Conservation (phyloP, 2,888 invertebrate genomes). For the Mesorhabditis spiculigera region DNA sequence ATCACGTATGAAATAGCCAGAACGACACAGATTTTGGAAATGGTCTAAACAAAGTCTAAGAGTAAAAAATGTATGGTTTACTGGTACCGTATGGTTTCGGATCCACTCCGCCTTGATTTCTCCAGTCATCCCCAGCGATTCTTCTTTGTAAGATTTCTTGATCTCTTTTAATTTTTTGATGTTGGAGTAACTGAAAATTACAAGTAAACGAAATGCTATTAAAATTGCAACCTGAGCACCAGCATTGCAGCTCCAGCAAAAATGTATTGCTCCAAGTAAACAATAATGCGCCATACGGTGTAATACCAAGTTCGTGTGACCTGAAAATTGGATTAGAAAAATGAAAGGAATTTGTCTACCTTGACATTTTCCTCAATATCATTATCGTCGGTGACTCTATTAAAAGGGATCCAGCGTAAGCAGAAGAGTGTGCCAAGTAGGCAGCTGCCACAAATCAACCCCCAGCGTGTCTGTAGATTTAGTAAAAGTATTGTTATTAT, state of each 20-base stretch:
- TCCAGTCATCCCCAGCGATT: slow-evolving; percentile 26
- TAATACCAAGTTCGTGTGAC: slow-evolving; percentile 19
- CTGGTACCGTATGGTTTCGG: slow-evolving; percentile 20
- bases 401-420: slow-evolving; percentile 22
- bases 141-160: slow-evolving; percentile 12
- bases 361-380: slow-evolving; percentile 15
- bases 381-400: slow-evolving; percentile 16
- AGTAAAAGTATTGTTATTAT: neutral
- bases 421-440: slow-evolving; percentile 20
- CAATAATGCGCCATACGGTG: slow-evolving; percentile 14
- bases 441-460: slow-evolving; percentile 15
- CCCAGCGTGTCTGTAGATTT: slow-evolving; percentile 15
- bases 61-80: neutral
- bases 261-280: slow-evolving; percentile 30
- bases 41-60: slow-evolving; percentile 19
- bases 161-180: slow-evolving; percentile 19
- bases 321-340: slow-evolving; percentile 7
- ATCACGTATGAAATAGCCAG: slow-evolving; percentile 28
- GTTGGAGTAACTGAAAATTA: slow-evolving; percentile 18
- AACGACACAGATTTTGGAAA: slow-evolving; percentile 29
- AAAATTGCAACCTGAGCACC: neutral
- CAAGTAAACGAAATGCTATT: neutral
- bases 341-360: neutral
- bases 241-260: slow-evolving; percentile 24
- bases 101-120: slow-evolving; percentile 20